Evolutionary conservation across 2,797 vertebrate species (phyloP), one percentile per base, ranked within the genome.

Genomic region (Peromyscus eremicus): DNA sequence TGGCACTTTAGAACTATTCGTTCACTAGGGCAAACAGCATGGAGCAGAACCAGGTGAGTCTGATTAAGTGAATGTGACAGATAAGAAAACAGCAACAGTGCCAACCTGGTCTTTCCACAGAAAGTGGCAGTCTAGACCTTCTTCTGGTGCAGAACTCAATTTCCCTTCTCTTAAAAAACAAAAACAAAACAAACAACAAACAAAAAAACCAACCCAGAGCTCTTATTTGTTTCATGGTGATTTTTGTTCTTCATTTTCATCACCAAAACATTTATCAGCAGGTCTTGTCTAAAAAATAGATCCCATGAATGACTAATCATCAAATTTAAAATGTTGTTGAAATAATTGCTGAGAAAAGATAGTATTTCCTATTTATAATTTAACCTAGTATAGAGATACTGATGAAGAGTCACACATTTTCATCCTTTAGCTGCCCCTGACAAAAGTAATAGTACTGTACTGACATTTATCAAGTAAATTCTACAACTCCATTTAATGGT

Each of bases 11-110:
- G 23, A 49, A 60, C 40, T 64, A 75, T 49, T 87, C 92, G 66
- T 73, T 97, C 97, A 81, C 97, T 95, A 91, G 97, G 46, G 13
- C 95, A 76, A 75, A 97, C 32, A 62, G 34, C 83, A 79, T 83
- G 92, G 40, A 94, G 16, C 32, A 89, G 95, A 96, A 49, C 75
- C 93, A 43, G 76, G 49, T 92, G 92, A 75, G 0, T 32, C 87
- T 97, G 97, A 96, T 95, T 91, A 49, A 90, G 94, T 77, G 60
- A 62, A 5, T 96, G 64, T 96, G 93, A 96, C 70, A 92, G 27
- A 52, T 82, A 91, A 91, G 77, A 93, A 80, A 97, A 93, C 7
- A 96, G 29, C 77, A 1, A 34, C n/a, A 91, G 13, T 27, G 23
- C 7, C 52, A 87, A 94, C 89, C 94, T 25, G 80, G 5, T 8